Base-by-base conservation (phyloP, 2,113 vertebrate species). In the Numenius arquata region DNA sequence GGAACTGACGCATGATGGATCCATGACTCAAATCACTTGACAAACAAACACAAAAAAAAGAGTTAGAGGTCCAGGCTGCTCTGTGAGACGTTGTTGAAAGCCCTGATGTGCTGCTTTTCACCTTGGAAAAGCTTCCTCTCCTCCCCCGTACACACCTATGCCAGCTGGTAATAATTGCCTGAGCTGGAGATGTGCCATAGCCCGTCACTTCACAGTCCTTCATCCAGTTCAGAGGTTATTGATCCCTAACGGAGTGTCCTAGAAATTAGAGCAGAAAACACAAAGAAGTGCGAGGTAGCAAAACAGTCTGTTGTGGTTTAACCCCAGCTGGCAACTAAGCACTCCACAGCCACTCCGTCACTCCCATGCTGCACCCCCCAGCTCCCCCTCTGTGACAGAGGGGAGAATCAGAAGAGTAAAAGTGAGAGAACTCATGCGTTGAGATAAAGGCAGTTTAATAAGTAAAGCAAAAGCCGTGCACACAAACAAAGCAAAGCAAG, bases 251-350 rank as follows among this genome's bases (percentile, higher is more conserved):
- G 0, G 1, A 55, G 41, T 30, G 41, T 76, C 59, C 59, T 66
- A 56, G 66, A 72, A 94, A 61, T 65, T 14, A 52, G 12, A 89
- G 22, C 41, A 63, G 65, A 14, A 12, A 38, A 7, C 21, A 41
- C 50, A 58, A 15, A 2, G 2, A 55, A 66, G 25, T 2, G 0
- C 4, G 1, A 22, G 8, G 19, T 18, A 45, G 11, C 47, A 77
- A 47, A 86, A 45, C 0, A 5, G 16, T 66, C 63, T 23, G 41
- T 66, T 5, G 5, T 66, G 29, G 41, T 32, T 45, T 45, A 45
- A 66, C 13, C 41, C 63, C 63, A 66, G 41, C 41, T 20, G 17
- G 20, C 13, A 43, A 22, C 27, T 32, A 32, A 21, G 20, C 6
- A 43, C 20, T 9, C 45, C 8, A 7, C 63, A 23, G 40, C 13